Base-by-base conservation (phyloP, 2,888 invertebrate species). In the Hylaea fasciaria region DNA sequence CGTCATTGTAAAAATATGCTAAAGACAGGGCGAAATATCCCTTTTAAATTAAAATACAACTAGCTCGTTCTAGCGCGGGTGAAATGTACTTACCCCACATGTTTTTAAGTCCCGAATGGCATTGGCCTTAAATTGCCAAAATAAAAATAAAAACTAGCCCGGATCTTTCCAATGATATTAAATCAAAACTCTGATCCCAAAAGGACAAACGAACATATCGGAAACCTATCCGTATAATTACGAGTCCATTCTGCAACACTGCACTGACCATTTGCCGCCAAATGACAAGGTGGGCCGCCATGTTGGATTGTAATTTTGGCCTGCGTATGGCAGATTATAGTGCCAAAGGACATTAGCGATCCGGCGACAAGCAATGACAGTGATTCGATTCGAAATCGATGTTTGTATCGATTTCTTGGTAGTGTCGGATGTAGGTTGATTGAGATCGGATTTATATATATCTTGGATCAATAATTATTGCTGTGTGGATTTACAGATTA, bases 221-320 rank as follows among this genome's bases (percentile, higher is more conserved):
- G 81, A 85, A 79, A 84, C 78, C 76, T 70, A 80, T 74, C 56
- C 70, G 58, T 85, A 81, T 86, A 86, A 89, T 89, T 87, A 87
- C 69, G 77, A 71, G 68, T 72, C 68, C 57, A 63, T 59, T 76
- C 76, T 74, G 71, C 73, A 44, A 50, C 29, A 69, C 65, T 76
- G 74, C 29, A 69, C 65, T 76, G 74, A 82, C 83, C 82, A 77
- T 78, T 75, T 74, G 73, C 74, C 80, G 80, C 82, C 81, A 91
- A 91, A 91, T 91, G 89, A 91, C 88, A 90, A 80, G 83, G 81
- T 63, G 82, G 78, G 78, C 81, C 73, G 84, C 83, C 86, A 82
- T 87, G 79, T 85, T 82, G 80, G 70, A 66, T 74, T 70, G 76
- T 86, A 87, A 89, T 90, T 87, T 85, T 71, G 81, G 80, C 69